Evolutionary conservation across 2,888 invertebrate genomes (phyloP), one percentile per base, ranked within the genome.

Genomic region (Drosophila testacea): DNA sequence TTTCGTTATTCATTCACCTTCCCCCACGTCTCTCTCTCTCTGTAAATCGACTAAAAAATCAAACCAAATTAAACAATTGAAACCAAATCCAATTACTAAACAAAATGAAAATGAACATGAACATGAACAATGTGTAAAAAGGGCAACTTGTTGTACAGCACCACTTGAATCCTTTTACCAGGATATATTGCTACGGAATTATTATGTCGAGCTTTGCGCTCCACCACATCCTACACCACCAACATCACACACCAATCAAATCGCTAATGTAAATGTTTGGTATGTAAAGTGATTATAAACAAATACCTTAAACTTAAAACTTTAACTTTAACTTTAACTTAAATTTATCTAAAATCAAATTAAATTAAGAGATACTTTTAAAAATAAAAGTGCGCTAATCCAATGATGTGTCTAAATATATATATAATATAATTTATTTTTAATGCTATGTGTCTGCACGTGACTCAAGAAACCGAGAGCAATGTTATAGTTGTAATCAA

Each of bases 71-170:
- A 72, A 71, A 72, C 36, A 77, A 77, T 72, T 61, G 59, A 64
- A 72, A 70, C 70, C 64, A 74, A 76, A 76, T 63, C 59, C 62
- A 79, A 82, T 67, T 60, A 74, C 59, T 57, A 60, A 46, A n/a
- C n/a, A 22, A 54, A 55, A 34, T 13, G 48, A 72, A 38, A 77
- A 61, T 61, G 28, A 59, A 76, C n/a, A 51, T 27, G 38, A 48
- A 71, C 64, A 77, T 42, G 52, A 44, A 52, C 69, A 78, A 69
- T 87, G 86, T 84, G 69, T 81, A 76, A 76, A 78, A 86, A 90
- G 89, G 88, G 84, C 83, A 80, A 90, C 89, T 88, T 89, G 88
- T 89, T 90, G 88, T 89, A 88, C 90, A 83, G 88, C 88, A 89
- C 88, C 88, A 89, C 88, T 85, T 83, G 86, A 90, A 88, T 88